A percentile compares a stretch with the other conserved stretches of the same genome.
phyloP scores from a whole-genome alignment of 2,888 invertebrate species.

The Drosophila buzzatii region DNA sequence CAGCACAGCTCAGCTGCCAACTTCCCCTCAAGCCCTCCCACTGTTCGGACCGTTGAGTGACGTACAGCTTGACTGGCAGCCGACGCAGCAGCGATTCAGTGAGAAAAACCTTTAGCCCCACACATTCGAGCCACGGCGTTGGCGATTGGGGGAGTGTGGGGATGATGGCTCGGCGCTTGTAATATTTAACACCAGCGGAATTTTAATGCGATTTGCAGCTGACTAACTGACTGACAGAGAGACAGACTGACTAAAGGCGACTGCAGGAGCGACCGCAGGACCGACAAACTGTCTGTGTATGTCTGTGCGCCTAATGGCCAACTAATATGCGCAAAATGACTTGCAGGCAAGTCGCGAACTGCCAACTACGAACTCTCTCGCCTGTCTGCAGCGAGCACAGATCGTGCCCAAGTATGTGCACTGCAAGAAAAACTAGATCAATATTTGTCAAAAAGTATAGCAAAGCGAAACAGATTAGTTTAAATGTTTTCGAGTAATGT shows the following conservation, averaged over 20 bases:
- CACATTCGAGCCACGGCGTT: conserved; percentile 12
- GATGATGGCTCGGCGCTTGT: conserved; percentile 50
- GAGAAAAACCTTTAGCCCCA: conserved; percentile 65
- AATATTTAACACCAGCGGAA: conserved; percentile 79
- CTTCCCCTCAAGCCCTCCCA: neutral
- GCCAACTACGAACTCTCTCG: conserved; percentile 29
- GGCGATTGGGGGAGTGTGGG: conserved; percentile 1
- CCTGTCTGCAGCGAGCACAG: conserved; percentile 19
- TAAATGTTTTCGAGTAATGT: too few relatives aligned
- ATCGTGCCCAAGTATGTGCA: conserved; percentile 50
- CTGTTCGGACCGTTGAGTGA: conserved; percentile 28
- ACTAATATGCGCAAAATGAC: conserved; percentile 77
- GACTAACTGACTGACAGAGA: conserved; percentile 20
- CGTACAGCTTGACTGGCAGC: conserved; percentile 64
- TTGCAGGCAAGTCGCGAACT: conserved; percentile 72
- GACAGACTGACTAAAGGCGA: conserved; percentile 8
- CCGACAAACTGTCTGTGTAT: conserved; percentile 41
- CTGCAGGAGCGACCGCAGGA: conserved; percentile 11
- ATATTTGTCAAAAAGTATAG: too few relatives aligned
- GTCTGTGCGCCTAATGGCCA: conserved; percentile 70
- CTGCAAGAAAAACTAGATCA: neutral
- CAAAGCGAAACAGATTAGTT: too few relatives aligned
- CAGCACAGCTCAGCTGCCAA: conserved; percentile 47
- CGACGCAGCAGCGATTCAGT: conserved; percentile 66
- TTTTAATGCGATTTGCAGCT: conserved; percentile 71